These are phyloP conservation scores for Cheumatopsyche charites DNA, from an alignment of 1,140 invertebrate genomes.

Conservation along the genomic window DNA sequence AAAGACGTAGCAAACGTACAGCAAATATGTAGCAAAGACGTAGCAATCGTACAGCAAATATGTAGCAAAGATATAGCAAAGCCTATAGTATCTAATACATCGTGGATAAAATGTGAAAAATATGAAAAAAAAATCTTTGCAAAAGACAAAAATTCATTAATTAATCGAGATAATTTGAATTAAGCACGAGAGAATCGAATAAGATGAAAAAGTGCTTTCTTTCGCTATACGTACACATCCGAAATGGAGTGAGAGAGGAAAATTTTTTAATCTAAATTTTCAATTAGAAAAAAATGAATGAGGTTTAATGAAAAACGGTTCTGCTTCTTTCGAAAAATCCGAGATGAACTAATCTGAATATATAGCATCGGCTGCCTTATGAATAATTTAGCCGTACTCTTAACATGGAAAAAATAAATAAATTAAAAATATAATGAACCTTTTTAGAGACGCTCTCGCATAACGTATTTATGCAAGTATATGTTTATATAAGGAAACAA, in stretches of 20 bases:
- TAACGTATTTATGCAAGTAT: conserved; percentile 1
- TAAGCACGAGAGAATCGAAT: not conserved
- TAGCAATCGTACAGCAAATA: no score
- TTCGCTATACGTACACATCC: no score
- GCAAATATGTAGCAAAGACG: no score
- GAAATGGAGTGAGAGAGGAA: not conserved
- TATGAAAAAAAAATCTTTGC: no score
- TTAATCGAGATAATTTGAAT: no score
- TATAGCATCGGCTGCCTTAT: conserved; percentile 14
- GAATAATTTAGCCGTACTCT: conserved; percentile 22
- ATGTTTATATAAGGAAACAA: not conserved
- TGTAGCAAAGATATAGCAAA: no score
- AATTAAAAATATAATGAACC: conserved; percentile 26
- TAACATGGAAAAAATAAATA: conserved; percentile 23
- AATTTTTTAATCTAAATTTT: conserved; percentile 23
- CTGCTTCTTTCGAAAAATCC: not conserved
- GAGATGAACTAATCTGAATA: conserved; percentile 22
- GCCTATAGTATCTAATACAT: no score
- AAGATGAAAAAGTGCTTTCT: not conserved
- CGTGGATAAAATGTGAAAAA: no score
- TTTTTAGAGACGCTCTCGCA: not conserved
- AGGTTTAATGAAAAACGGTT: conserved; percentile 15
- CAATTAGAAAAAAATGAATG: conserved; percentile 24
- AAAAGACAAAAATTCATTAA: no score
- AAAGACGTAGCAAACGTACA: no score